These are phyloP conservation scores for Heliconius congener DNA, from an alignment of 1,140 invertebrate species.

Conservation along the genomic window DNA sequence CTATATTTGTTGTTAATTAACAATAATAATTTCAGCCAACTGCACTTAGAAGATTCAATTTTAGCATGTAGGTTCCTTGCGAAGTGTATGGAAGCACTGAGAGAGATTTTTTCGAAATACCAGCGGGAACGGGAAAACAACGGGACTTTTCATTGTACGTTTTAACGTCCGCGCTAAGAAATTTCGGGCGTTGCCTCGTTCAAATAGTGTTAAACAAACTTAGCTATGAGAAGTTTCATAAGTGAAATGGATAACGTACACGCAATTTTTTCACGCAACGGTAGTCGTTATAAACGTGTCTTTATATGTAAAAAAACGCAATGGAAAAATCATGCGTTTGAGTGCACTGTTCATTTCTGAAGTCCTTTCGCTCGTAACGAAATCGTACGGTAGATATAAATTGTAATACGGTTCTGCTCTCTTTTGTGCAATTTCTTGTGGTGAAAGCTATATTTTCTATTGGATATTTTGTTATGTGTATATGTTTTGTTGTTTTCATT, in stretches of 20 bases:
- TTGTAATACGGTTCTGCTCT: slow-evolving; percentile 31
- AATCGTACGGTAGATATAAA: slow-evolving; percentile 27
- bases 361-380: slow-evolving; percentile 36
- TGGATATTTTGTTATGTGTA: not conserved
- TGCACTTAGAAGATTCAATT: too few species aligned
- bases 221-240: slow-evolving; percentile 31
- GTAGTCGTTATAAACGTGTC: slow-evolving; percentile 22
- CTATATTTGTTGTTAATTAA: too few species aligned
- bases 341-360: slow-evolving; percentile 37
- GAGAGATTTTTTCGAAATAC: too few species aligned
- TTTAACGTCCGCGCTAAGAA: too few species aligned
- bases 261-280: slow-evolving; percentile 39
- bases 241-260: slow-evolving; percentile 41
- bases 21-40: too few species aligned
- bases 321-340: slow-evolving; percentile 38
- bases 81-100: too few species aligned
- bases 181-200: not conserved
- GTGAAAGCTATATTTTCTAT: slow-evolving; percentile 32
- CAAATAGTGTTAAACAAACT: slow-evolving; percentile 15
- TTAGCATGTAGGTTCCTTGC: too few species aligned
- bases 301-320: slow-evolving; percentile 32
- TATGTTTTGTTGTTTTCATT: not conserved
- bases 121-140: too few species aligned
- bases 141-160: too few species aligned
- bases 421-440: slow-evolving; percentile 34